Percentiles rank a stretch among this genome's conserved stretches.
Evolutionary conservation across 2,888 invertebrate species (phyloP).

Genomic region (Cremastinae sp.): DNA sequence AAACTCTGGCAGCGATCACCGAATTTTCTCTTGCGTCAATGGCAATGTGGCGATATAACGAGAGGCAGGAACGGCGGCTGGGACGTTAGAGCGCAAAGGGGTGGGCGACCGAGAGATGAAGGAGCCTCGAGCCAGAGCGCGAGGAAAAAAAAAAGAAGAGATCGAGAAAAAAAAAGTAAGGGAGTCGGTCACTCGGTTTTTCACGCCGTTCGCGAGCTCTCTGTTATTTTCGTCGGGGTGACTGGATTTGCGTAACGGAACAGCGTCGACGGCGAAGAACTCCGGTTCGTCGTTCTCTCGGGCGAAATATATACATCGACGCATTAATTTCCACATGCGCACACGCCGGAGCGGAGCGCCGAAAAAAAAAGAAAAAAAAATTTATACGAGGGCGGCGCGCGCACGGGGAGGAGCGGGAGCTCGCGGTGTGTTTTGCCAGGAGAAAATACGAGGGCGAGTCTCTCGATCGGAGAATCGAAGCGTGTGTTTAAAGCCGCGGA

Average conservation of each 20-base stretch:
- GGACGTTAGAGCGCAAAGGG: conserved; percentile 37
- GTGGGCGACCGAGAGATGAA: conserved; percentile 45
- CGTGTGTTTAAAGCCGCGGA: conserved; percentile 43
- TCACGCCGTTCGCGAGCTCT: conserved; percentile 45
- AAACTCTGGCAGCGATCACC: conserved; percentile 44
- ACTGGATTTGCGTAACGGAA: conserved; percentile 78
- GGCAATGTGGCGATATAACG: conserved; percentile 46
- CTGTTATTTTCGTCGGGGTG: conserved; percentile 77
- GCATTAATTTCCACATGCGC: neutral
- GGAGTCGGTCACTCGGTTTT: conserved; percentile 56
- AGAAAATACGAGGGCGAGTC: conserved; percentile 27
- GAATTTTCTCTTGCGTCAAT: conserved; percentile 57
- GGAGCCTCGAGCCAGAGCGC: conserved; percentile 1
- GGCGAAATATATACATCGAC: conserved; percentile 1
- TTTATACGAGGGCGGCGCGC: too few relatives aligned
- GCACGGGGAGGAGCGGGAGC: neutral
- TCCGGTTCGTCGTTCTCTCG: conserved; percentile 37
- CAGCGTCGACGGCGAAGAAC: conserved; percentile 22
- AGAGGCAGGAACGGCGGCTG: conserved; percentile 44
- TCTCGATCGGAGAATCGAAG: conserved; percentile 62
- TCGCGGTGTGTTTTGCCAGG: neutral
- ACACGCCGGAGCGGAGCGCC: neutral
- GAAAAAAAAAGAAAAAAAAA: too few relatives aligned
- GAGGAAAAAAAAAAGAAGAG: conserved; percentile 14
- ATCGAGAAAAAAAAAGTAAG: conserved; percentile 29